Evolutionary conservation across 2,797 vertebrate species (phyloP).

Genomic region (Tarsius wallacei): DNA sequence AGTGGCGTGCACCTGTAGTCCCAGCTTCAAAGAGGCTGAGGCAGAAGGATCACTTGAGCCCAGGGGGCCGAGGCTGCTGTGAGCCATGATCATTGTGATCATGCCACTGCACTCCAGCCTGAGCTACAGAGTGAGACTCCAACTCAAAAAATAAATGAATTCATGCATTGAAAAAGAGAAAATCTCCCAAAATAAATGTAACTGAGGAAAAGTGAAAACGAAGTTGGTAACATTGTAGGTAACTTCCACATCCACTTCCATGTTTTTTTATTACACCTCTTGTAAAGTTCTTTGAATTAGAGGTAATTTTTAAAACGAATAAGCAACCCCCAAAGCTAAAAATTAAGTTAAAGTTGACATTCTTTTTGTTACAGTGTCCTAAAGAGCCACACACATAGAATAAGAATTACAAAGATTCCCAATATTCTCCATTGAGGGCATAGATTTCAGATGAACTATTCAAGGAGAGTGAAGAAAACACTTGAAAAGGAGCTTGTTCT

Average conservation of each 20-base stretch:
- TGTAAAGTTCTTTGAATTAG: neutral
- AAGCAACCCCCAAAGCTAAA: neutral
- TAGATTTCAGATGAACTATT: neutral
- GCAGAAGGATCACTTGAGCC: too few species aligned
- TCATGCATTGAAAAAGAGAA: neutral
- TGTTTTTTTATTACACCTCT: neutral
- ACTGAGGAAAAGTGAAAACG: neutral
- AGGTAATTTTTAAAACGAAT: constrained; percentile 27
- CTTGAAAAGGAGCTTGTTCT: neutral
- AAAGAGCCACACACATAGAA: neutral
- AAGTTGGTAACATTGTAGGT: neutral
- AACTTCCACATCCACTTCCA: neutral
- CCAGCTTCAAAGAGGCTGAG: too few species aligned
- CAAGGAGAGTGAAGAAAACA: neutral
- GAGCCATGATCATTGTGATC: too few species aligned
- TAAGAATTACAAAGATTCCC: neutral
- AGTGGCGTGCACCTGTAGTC: too few species aligned
- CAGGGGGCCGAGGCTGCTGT: too few species aligned
- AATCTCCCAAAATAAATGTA: neutral
- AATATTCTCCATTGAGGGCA: neutral
- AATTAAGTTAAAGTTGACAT: neutral
- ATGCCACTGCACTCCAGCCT: too few species aligned
- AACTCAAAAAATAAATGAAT: too few species aligned
- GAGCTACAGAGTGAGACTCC: too few species aligned
- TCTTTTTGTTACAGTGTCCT: neutral